Evolutionary conservation across 2,888 invertebrate species (phyloP), one percentile per base, ranked within the genome.

Genomic region (Pachliopta kotzebuea): DNA sequence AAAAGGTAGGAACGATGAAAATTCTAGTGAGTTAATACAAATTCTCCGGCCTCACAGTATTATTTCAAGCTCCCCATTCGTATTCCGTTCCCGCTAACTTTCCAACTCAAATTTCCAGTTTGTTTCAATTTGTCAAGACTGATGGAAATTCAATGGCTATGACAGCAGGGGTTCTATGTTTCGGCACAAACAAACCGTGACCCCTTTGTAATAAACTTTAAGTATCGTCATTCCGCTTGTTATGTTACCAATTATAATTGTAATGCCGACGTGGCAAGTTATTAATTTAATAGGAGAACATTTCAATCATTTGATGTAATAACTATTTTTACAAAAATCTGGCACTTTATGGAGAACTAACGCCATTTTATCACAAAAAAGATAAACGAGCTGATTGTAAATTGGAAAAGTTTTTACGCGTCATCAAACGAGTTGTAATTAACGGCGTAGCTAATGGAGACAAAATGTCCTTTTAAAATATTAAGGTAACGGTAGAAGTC

Each of bases 61-160:
- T 88, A 87, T 88, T 85, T 77, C 76, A 75, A 71, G 78, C 79
- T 76, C 49, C 77, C 79, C 78, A 79, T 83, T 81, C 77, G 77
- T 76, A 80, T 76, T 78, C 78, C 79, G 81, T 76, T 76, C 74
- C 75, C 69, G 74, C 72, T 74, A 83, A 87, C 79, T 88, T 83
- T 74, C 74, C 68, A 81, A 83, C 78, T 80, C 29, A 80, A 88
- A 85, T 87, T 86, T 81, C 73, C 80, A 83, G 84, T 85, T 86
- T 85, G 85, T 87, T 85, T 83, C 83, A 87, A 88, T 88, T 88
- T 87, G 84, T 86, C 83, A 81, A 76, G 76, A 78, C 77, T 83
- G 83, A 86, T 86, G 77, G 79, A 79, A 81, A 84, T 82, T 80
- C 85, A 81, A 83, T 85, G 79, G 80, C 67, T 75, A 80, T 74